These are phyloP conservation scores for Mechanitis messenoides DNA, from an alignment of 2,888 invertebrate species.

Conservation along the genomic window DNA sequence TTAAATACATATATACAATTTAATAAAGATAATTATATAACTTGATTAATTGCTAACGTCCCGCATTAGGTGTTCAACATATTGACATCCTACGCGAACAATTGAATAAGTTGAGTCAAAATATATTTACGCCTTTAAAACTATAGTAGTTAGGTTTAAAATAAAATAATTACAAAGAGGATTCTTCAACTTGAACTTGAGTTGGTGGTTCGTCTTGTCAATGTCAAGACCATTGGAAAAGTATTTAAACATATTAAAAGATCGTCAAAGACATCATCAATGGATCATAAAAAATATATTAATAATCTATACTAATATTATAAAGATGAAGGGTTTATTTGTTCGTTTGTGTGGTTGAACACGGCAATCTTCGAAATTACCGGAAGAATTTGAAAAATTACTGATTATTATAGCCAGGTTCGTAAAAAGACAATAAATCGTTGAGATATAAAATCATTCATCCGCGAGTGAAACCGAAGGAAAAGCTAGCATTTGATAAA, in stretches of 20 bases:
- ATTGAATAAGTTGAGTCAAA: constrained; percentile 1
- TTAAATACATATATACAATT: background rate
- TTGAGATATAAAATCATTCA: too few relatives aligned
- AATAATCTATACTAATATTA: too few relatives aligned
- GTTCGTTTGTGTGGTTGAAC: too few relatives aligned
- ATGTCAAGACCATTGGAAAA: background rate
- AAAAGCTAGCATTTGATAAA: too few relatives aligned
- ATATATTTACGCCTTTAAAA: background rate
- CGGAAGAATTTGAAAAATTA: too few relatives aligned
- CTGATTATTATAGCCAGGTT: too few relatives aligned
- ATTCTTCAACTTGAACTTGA: constrained; percentile 12
- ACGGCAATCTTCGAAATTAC: too few relatives aligned
- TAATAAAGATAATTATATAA: background rate
- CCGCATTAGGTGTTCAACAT: background rate
- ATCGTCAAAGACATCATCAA: too few relatives aligned
- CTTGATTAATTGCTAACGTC: background rate
- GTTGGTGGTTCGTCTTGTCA: constrained; percentile 7
- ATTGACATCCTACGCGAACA: background rate
- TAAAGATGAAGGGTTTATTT: too few relatives aligned
- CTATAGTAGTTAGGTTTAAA: background rate
- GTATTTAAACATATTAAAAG: background rate
- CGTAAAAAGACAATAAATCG: too few relatives aligned
- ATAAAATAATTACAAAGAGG: background rate
- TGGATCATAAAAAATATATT: too few relatives aligned
- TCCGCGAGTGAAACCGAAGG: too few relatives aligned